These are phyloP conservation scores for Candidula unifasciata DNA, from an alignment of 2,888 invertebrate species.

Conservation along the genomic window DNA sequence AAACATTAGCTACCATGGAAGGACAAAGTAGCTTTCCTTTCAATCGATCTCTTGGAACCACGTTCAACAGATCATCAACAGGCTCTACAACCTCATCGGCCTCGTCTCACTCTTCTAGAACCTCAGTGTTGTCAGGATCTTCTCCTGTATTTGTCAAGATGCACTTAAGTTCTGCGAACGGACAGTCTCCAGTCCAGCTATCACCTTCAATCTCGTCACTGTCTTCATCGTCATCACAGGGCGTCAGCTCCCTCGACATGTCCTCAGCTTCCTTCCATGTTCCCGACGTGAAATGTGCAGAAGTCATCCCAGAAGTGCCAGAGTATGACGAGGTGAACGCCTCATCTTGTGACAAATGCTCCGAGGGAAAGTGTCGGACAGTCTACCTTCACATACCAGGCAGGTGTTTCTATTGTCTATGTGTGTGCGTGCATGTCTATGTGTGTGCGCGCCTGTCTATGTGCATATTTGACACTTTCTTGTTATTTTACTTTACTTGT, in stretches of 20 bases:
- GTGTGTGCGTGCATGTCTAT: too few relatives aligned
- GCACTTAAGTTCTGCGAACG: not conserved
- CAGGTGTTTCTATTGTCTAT: conserved; percentile 27
- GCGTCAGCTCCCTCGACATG: not conserved
- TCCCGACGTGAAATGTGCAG: conserved; percentile 1
- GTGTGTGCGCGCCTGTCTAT: too few relatives aligned
- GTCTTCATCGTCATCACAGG: conserved; percentile 29
- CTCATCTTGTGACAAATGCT: conserved; percentile 56
- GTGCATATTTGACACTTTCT: too few relatives aligned
- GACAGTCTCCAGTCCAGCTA: conserved; percentile 16
- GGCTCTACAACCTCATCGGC: conserved; percentile 24
- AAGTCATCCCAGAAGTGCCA: conserved; percentile 49
- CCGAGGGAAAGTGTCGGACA: conserved; percentile 57
- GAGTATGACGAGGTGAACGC: conserved; percentile 57
- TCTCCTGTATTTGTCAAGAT: conserved; percentile 26
- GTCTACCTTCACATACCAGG: conserved; percentile 59
- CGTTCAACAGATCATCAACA: conserved; percentile 12
- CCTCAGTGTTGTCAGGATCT: not conserved
- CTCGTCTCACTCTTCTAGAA: conserved; percentile 34
- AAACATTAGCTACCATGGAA: not conserved
- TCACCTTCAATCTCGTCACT: conserved; percentile 26
- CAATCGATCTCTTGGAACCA: not conserved
- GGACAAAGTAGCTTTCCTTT: not conserved
- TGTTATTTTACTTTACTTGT: too few relatives aligned
- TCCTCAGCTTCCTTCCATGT: not conserved